These are phyloP conservation scores for Lucifuga dentata DNA, from an alignment of 2,113 vertebrate genomes.

Conservation along the genomic window DNA sequence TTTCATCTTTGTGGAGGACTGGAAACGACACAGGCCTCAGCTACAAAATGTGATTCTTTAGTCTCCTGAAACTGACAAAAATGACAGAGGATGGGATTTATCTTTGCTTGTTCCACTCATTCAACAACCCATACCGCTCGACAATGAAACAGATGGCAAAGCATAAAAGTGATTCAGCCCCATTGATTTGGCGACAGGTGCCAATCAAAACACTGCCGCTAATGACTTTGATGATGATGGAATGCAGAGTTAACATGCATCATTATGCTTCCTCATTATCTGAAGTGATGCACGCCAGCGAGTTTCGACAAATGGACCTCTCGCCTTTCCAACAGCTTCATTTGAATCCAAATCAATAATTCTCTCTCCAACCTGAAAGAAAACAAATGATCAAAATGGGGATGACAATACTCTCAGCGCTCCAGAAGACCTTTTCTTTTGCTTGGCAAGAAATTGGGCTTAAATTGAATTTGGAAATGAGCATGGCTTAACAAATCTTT, in stretches of 20 bases:
- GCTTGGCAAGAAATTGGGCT: conserved; percentile 58
- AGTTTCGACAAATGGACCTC: conserved; percentile 69
- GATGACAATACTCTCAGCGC: conserved; percentile 47
- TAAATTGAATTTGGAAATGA: conserved; percentile 78
- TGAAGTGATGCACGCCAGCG: conserved; percentile 44
- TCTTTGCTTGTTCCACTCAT: conserved; percentile 46
- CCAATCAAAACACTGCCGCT: conserved; percentile 63
- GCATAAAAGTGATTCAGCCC: conserved; percentile 45
- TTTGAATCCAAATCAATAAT: conserved; percentile 75
- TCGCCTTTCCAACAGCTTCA: conserved; percentile 62
- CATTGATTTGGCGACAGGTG: conserved; percentile 71
- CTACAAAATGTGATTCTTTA: conserved; percentile 25
- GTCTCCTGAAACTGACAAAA: conserved; percentile 21
- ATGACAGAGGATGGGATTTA: conserved; percentile 56
- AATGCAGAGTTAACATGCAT: conserved; percentile 62
- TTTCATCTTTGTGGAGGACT: conserved; percentile 29
- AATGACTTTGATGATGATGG: conserved; percentile 61
- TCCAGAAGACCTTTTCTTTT: conserved; percentile 67
- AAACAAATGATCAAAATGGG: conserved; percentile 69
- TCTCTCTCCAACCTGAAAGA: conserved; percentile 63
- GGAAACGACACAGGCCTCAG: conserved; percentile 31
- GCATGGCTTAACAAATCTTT: conserved; percentile 70
- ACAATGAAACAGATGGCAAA: conserved; percentile 63
- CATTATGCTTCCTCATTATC: conserved; percentile 72
- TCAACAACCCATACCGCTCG: conserved; percentile 8